Evolutionary conservation across 2,113 vertebrate genomes (phyloP).

Genomic region (Zosterops pallidus): DNA sequence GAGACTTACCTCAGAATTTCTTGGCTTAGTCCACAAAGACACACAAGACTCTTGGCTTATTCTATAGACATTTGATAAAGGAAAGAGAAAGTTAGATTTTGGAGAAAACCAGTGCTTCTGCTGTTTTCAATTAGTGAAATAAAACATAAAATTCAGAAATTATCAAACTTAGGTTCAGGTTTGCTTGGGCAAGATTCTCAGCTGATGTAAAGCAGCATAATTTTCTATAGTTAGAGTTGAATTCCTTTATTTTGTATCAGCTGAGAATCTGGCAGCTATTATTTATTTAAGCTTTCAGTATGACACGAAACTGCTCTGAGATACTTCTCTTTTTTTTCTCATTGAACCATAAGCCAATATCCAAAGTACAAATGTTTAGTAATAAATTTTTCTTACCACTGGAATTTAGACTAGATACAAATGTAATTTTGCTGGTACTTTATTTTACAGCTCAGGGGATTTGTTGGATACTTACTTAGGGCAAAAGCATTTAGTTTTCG

Average conservation of each 20-base stretch:
- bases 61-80: neutral
- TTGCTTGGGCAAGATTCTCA: neutral
- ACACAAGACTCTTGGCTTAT: neutral
- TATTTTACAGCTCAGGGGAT: conserved; percentile 11
- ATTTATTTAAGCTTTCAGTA: neutral
- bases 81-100: neutral
- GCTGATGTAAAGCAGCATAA: neutral
- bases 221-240: neutral
- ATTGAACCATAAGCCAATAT: neutral
- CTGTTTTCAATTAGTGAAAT: conserved; percentile 6
- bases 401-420: conserved; percentile 6
- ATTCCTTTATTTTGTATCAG: neutral
- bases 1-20: neutral
- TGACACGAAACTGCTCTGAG: neutral
- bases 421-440: neutral
- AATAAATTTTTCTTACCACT: conserved; percentile 38
- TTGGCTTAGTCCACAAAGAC: neutral
- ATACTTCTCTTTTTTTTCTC: neutral
- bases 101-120: neutral
- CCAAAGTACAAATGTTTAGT: conserved; percentile 22
- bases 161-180: neutral
- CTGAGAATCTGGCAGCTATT: neutral
- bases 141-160: conserved; percentile 2
- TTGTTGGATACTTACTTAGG: neutral
- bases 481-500: neutral